A percentile compares a stretch with the other conserved stretches of the same genome.
Conservation (phyloP, 1,140 invertebrate species). For the Meteorus sp. region DNA sequence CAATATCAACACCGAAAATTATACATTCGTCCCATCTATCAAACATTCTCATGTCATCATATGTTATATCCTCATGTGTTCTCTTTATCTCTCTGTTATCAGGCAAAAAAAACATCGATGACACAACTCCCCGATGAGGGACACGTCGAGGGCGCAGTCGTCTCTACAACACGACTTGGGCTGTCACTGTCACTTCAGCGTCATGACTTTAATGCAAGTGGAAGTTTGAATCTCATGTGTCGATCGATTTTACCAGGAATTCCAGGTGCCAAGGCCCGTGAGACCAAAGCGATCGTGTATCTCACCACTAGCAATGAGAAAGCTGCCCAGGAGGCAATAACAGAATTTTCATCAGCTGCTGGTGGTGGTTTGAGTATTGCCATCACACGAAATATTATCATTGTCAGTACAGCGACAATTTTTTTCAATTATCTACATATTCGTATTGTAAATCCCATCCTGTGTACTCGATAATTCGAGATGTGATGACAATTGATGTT, state of each 20-base stretch:
- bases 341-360: neutral
- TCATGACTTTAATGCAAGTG: conserved; percentile 43
- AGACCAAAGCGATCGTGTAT: conserved; percentile 37
- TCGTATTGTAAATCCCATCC: neutral
- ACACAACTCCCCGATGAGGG: conserved; percentile 29
- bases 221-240: conserved; percentile 44
- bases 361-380: no score
- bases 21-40: no score
- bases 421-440: neutral
- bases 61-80: neutral
- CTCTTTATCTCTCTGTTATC: neutral
- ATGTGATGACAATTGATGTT: neutral
- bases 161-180: conserved; percentile 39
- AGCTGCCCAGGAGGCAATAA: conserved; percentile 38
- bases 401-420: neutral
- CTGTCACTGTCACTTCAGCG: conserved; percentile 42
- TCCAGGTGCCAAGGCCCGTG: conserved; percentile 22
- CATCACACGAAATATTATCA: no score
- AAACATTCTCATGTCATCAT: neutral
- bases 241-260: conserved; percentile 45
- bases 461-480: neutral
- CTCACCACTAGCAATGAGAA: conserved; percentile 48
- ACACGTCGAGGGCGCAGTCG: conserved; percentile 34
- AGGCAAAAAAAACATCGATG: conserved; percentile 41
- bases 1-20: no score